A percentile compares a stretch with the other conserved stretches of the same genome.
phyloP scores from a whole-genome alignment of 1,140 invertebrate genomes.

The Brachionus angularis region DNA sequence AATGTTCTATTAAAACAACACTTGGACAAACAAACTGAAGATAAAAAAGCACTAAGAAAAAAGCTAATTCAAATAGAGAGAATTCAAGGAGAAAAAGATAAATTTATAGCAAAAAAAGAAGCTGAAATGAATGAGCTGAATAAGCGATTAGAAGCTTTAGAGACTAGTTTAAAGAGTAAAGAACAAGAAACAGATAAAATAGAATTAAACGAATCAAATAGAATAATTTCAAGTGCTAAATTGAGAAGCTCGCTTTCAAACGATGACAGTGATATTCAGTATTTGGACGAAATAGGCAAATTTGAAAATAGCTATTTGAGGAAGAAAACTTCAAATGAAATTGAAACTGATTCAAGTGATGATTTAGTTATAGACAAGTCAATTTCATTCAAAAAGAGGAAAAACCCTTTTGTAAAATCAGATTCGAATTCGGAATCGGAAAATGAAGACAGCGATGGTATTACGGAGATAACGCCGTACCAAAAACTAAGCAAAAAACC shows the following conservation, averaged over 20 bases:
- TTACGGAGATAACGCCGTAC: conserved; percentile 13
- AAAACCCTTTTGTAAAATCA: conserved; percentile 1
- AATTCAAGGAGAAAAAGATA: conserved; percentile 12
- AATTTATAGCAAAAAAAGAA: conserved; percentile 40
- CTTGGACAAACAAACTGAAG: conserved; percentile 26
- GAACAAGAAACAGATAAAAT: not conserved
- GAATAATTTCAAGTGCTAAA: not conserved
- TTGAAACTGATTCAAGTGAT: not conserved
- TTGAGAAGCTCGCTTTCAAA: not conserved
- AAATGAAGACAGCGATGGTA: conserved; percentile 8
- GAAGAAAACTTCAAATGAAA: conserved; percentile 2
- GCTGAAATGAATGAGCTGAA: not conserved
- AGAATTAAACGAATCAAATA: not conserved
- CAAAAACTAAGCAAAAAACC: not conserved
- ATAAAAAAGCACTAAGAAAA: conserved; percentile 18
- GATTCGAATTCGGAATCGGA: too few relatives aligned
- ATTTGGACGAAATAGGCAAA: conserved; percentile 10
- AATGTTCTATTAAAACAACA: conserved; percentile 32
- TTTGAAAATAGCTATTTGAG: conserved; percentile 30
- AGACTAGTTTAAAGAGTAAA: not conserved
- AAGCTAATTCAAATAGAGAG: conserved; percentile 15
- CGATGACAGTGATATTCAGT: conserved; percentile 26
- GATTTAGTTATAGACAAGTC: not conserved
- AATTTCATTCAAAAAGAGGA: not conserved
- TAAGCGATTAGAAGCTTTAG: not conserved